Evolutionary conservation across 2,888 invertebrate species (phyloP), one percentile per base, ranked within the genome.

Genomic region (Agrotis clavis): DNA sequence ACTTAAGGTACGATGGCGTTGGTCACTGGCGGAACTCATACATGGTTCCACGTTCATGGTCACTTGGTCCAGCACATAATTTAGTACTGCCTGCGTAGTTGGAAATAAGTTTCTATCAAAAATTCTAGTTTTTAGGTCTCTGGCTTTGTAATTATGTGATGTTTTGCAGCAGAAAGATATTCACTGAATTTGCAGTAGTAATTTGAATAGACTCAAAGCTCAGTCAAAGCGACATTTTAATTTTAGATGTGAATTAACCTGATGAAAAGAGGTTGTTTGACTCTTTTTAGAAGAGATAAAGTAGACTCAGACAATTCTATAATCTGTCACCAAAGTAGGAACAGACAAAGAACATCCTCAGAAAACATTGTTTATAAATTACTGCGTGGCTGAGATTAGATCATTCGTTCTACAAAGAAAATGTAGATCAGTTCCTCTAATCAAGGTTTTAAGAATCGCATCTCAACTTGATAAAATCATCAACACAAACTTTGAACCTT

Each of bases 1-100:
- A 62, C 56, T 71, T 25, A 74, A 67, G 70, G 82, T 80, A 57
- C 18, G 59, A 21, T 59, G 71, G 72, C 72, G 81, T 82, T 82
- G 82, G 81, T 77, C 84, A 84, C 72, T 74, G 79, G 87, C 86
- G 84, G 86, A 85, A 88, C 85, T 79, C 73, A 79, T 78, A 84
- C 78, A 80, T 71, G 77, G 61, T 71, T 75, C 76, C 68, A 68
- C 68, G 74, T 85, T 86, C 82, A 88, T 74, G 89, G 85, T 85
- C 81, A 85, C 79, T 84, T 81, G 82, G 74, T 77, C 75, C 74
- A 41, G 71, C 64, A 70, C 65, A 79, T 82, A 74, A 74, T 79
- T 81, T 77, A 82, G 66, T 68, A 63, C 67, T 41, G 71, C 54
- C 45, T 67, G 72, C 41, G 30, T 59, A 45, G 48, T 62, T 21